Percentiles rank a stretch among this genome's conserved stretches.
Evolutionary conservation across 2,113 vertebrate genomes (phyloP).

Genomic region (Podocnemis expansa): DNA sequence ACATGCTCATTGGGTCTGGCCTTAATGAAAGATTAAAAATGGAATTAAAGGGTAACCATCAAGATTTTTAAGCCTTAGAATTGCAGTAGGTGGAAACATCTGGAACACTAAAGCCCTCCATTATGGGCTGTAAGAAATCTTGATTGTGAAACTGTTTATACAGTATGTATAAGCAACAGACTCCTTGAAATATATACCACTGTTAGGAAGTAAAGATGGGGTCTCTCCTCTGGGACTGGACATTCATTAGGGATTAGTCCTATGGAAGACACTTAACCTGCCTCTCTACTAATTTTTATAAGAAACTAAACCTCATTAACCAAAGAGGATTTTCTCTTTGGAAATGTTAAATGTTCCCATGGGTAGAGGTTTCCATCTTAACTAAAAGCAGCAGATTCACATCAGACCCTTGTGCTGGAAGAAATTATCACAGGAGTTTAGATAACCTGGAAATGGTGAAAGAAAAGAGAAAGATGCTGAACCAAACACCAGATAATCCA

Average conservation of each 20-base stretch:
- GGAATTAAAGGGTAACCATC: neutral
- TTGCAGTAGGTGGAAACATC: neutral
- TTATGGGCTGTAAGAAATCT: neutral
- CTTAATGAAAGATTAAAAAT: neutral
- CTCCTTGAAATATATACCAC: neutral
- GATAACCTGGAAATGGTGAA: neutral
- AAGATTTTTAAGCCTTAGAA: neutral
- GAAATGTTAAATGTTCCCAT: neutral
- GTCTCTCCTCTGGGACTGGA: neutral
- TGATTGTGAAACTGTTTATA: neutral
- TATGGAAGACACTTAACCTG: neutral
- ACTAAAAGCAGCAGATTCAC: neutral
- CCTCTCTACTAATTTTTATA: neutral
- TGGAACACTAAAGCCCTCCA: neutral
- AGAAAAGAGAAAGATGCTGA: neutral
- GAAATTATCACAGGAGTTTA: neutral
- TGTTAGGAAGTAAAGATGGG: neutral
- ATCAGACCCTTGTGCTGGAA: neutral
- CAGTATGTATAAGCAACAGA: neutral
- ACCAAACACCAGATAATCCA: neutral
- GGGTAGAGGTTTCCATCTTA: neutral
- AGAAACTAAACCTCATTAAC: neutral
- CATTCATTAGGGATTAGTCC: neutral
- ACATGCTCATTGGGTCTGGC: neutral
- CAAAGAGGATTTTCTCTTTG: neutral